Evolutionary conservation across 2,888 invertebrate species (phyloP), one percentile per base, ranked within the genome.

Genomic region (Conchocele bisecta): DNA sequence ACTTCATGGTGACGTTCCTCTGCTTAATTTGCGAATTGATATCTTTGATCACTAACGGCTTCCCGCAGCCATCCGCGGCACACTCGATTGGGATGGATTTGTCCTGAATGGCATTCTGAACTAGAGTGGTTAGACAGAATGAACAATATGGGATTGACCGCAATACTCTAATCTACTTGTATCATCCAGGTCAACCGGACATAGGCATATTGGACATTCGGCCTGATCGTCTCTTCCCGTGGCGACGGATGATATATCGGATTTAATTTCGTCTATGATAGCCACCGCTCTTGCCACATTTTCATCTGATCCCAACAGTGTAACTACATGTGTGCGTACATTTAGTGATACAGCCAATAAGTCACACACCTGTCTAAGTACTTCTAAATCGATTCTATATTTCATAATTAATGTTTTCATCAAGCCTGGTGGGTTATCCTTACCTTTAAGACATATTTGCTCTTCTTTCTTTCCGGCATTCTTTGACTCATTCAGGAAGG

Each of bases 91-190:
- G 89, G 29, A 89, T 75, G 2, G 77, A 70, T 48, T 75, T 82
- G 48, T 72, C 68, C 6, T 65, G 46, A 7, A 84, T 59, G 11
- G 74, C 75, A n/a, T 73, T 74, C 17, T 71, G 39, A 0, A 88
- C 44, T 59, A 80, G 82, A 13, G 48, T 53, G 15, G 69, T 68
- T 11, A 85, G 33, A 60, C 89, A 89, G 3, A 71, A 74, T 3
- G 44, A 60, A 63, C 89, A 89, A 57, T 88, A 89, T 5, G 83
- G 72, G 73, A 70, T 73, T 89, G 89, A 1, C 88, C 88, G 68
- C 89, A 89, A 11, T 63, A 73, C 50, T 89, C 87, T 15, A 87
- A 66, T 7, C 87, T 75, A 57, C 83, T 85, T 13, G 86, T 59
- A 13, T 84, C 78, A 1, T 42, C 44, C 9, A 61, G 58, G 4